Conservation (phyloP, 2,113 vertebrate genomes). For the Paraplagusia blochii region DNA sequence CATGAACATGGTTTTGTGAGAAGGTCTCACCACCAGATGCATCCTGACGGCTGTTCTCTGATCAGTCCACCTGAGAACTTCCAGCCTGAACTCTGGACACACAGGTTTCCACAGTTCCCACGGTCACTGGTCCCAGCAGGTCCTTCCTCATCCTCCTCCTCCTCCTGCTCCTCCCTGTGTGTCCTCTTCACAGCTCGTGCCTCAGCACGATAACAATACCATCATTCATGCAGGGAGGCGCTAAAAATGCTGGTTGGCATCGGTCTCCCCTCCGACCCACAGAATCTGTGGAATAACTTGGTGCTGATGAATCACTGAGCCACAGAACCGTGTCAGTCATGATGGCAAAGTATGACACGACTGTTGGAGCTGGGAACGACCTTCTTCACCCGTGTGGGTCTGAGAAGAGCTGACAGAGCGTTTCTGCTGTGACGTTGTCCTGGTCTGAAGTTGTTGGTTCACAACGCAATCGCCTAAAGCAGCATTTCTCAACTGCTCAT, state of each 20-base stretch:
- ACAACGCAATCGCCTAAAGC: no score
- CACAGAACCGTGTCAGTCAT: slow-evolving; percentile 17
- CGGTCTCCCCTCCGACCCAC: slow-evolving; percentile 37
- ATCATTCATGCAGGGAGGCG: slow-evolving; percentile 52
- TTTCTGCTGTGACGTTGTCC: no score
- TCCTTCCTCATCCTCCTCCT: slow-evolving; percentile 19
- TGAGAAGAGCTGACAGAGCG: no score
- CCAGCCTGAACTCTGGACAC: neutral
- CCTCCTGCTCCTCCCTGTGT: slow-evolving; percentile 9
- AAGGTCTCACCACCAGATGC: slow-evolving; percentile 57
- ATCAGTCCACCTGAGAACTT: neutral
- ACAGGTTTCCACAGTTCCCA: neutral
- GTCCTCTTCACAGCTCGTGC: slow-evolving; percentile 20
- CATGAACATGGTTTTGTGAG: slow-evolving; percentile 44
- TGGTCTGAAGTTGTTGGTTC: no score
- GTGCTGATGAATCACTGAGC: slow-evolving; percentile 31
- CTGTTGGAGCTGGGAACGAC: slow-evolving; percentile 25
- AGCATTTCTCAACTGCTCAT: no score
- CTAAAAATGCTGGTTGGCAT: slow-evolving; percentile 39
- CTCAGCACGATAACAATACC: slow-evolving; percentile 51
- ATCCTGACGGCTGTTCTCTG: slow-evolving; percentile 34
- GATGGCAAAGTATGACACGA: slow-evolving; percentile 32
- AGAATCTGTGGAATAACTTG: slow-evolving; percentile 35
- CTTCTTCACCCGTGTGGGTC: neutral
- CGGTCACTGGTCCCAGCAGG: no score